phyloP scores from a whole-genome alignment of 2,888 invertebrate species.

The Petrolisthes cinctipes region DNA sequence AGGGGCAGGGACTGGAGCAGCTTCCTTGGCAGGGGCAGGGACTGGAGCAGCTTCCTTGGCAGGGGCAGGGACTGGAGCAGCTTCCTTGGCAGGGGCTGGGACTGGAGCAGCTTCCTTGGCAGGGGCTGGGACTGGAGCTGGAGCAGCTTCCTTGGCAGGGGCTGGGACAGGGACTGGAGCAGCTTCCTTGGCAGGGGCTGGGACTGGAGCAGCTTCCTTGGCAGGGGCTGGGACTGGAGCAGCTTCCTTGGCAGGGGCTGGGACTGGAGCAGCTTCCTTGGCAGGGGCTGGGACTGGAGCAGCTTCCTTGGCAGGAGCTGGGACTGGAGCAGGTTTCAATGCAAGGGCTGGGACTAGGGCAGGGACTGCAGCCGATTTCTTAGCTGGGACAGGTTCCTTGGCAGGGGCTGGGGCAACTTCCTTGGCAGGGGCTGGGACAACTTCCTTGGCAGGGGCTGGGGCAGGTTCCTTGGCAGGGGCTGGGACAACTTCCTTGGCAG shows the following conservation, averaged over 20 bases:
- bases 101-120: slow-evolving; percentile 21
- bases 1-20: neutral
- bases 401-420: slow-evolving; percentile 3
- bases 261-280: slow-evolving; percentile 6
- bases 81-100: slow-evolving; percentile 7
- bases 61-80: neutral
- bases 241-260: neutral
- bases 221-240: too few species aligned
- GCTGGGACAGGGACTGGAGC: neutral
- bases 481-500: neutral
- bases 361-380: too few species aligned
- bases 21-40: neutral
- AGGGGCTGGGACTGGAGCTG: slow-evolving; percentile 1
- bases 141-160: slow-evolving; percentile 7
- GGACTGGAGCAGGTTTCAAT: neutral
- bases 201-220: neutral
- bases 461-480: neutral
- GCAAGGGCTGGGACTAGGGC: neutral
- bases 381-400: neutral
- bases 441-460: slow-evolving; percentile 2
- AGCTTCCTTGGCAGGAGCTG: slow-evolving; percentile 9
- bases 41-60: slow-evolving; percentile 20
- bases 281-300: slow-evolving; percentile 2
- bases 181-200: neutral
- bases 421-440: neutral